Conservation (phyloP, 2,888 invertebrate species). For the Caenorhabditis afra region DNA sequence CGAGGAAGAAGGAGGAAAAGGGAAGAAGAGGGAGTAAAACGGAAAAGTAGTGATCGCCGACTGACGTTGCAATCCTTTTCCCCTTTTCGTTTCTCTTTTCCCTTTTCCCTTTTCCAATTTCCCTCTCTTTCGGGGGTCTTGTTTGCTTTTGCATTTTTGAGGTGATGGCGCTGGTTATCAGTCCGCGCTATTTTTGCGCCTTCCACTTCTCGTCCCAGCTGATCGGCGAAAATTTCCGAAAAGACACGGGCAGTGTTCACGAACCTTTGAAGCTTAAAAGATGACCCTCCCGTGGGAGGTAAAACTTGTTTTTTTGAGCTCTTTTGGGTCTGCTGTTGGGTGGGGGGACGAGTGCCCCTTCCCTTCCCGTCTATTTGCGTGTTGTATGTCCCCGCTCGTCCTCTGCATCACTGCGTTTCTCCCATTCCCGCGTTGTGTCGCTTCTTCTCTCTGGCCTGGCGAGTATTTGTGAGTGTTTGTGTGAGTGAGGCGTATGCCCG, state of each 20-base stretch:
- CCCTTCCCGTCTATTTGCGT: constrained; percentile 39
- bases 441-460: constrained; percentile 12
- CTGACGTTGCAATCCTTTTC: constrained; percentile 22
- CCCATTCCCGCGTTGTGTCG: not conserved
- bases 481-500: constrained; percentile 52
- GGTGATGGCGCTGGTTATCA: constrained; percentile 6
- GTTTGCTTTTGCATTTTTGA: constrained; percentile 23
- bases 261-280: too few species aligned
- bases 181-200: constrained; percentile 8
- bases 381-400: constrained; percentile 21
- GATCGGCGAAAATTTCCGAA: too few species aligned
- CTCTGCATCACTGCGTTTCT: constrained; percentile 35
- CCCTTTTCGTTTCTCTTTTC: too few species aligned
- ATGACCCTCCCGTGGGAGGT: too few species aligned
- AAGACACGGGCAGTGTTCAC: too few species aligned
- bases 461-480: constrained; percentile 60
- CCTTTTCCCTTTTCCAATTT: too few species aligned
- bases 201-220: constrained; percentile 8
- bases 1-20: constrained; percentile 10
- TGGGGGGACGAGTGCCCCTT: constrained; percentile 18
- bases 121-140: not conserved
- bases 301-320: not conserved
- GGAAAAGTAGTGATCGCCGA: constrained; percentile 10
- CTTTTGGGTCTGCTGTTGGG: constrained; percentile 13
- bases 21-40: constrained; percentile 4